Evolutionary conservation across 2,888 invertebrate species (phyloP).

Genomic region (Hoplodrina blanda): DNA sequence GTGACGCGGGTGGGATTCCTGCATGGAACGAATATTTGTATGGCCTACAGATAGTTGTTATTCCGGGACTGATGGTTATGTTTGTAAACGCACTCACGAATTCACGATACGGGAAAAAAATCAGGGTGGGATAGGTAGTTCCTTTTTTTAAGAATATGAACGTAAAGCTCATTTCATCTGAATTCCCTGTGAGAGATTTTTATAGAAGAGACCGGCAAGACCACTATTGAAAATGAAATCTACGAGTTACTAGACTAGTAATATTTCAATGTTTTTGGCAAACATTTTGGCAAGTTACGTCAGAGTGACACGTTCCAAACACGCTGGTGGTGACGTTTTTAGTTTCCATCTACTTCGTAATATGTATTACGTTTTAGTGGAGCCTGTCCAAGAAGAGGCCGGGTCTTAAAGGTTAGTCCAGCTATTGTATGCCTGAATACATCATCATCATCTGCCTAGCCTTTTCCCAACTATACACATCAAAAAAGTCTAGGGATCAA

Average conservation of each 20-base stretch:
- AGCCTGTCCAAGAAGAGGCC: slow-evolving; percentile 15
- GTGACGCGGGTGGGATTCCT: too few species aligned
- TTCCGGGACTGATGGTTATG: too few species aligned
- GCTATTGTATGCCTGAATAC: background rate
- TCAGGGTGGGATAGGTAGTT: too few species aligned
- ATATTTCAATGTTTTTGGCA: slow-evolving; percentile 19
- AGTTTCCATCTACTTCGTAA: slow-evolving; percentile 9
- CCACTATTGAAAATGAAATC: background rate
- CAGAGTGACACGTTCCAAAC: slow-evolving; percentile 2
- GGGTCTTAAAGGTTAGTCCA: slow-evolving; percentile 8
- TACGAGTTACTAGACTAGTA: background rate
- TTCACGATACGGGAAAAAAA: too few species aligned
- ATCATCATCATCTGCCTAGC: too few species aligned
- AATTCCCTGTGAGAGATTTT: background rate
- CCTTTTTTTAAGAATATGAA: too few species aligned
- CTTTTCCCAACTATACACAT: too few species aligned
- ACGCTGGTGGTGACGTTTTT: slow-evolving; percentile 24
- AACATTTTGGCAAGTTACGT: slow-evolving; percentile 7
- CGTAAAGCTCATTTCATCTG: too few species aligned
- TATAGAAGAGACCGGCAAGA: background rate
- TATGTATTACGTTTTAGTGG: slow-evolving; percentile 17
- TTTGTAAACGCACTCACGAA: too few species aligned
- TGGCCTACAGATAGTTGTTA: too few species aligned
- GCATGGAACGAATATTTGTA: too few species aligned
- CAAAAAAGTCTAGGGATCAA: too few species aligned